Conservation (phyloP, 2,797 vertebrate species). For the Mormyrops attenuatus region DNA sequence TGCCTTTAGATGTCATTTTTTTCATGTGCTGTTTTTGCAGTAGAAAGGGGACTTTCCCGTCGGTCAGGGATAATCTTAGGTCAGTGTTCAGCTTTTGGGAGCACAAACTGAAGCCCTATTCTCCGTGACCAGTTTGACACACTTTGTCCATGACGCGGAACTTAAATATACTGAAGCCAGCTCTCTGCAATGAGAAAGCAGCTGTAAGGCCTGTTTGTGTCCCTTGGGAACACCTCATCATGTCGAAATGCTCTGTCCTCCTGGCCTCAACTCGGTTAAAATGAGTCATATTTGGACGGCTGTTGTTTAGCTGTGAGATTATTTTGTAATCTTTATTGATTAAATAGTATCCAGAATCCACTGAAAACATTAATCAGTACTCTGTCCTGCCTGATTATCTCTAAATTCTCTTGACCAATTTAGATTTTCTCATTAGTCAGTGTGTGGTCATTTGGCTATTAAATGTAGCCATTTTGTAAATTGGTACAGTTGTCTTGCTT, state of each 20-base stretch:
- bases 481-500: background rate
- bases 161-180: background rate
- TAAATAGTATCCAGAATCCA: background rate
- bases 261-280: background rate
- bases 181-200: background rate
- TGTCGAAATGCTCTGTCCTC: background rate
- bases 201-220: background rate
- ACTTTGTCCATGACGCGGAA: background rate
- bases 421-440: background rate
- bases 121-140: background rate
- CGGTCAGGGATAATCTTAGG: background rate
- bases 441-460: background rate
- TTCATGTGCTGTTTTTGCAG: background rate
- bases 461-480: background rate
- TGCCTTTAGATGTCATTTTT: background rate
- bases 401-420: background rate
- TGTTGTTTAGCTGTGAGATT: background rate
- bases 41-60: background rate
- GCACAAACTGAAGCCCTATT: background rate
- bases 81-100: background rate
- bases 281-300: background rate
- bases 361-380: background rate
- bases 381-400: background rate
- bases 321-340: background rate
- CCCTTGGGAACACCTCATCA: background rate